Evolutionary conservation across 2,113 vertebrate genomes (phyloP), one percentile per base, ranked within the genome.

Genomic region (Ctenodactylus gundi): DNA sequence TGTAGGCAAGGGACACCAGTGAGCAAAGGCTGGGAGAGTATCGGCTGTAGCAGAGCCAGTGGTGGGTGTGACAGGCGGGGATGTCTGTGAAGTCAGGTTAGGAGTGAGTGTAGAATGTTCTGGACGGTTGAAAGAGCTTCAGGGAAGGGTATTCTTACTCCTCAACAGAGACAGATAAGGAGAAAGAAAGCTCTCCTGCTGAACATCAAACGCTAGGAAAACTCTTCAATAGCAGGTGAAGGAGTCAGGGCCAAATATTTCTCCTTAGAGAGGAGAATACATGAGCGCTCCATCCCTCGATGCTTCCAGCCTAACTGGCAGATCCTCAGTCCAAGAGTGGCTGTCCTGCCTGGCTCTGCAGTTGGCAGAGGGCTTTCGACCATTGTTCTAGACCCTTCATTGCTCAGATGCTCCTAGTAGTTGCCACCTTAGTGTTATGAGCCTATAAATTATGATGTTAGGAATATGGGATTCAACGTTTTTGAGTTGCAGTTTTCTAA

Each of bases 401-500:
- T 90, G 72, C 68, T 73, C 20, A 12, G 14, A 36, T 20, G 10
- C 20, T 80, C 34, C 46, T 13, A 75, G 78, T 55, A 83, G 49
- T 90, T 95, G 60, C 62, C 10, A 12, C 25, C 20, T 78, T 57
- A 76, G 20, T 65, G 3, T n/a, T 36, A 0, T 83, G 17, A 67
- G 39, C 34, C 60, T 80, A 13, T 49, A 51, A 34, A 65, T 82
- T 51, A n/a, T 68, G 36, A 62, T 60, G 68, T 88, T 41, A 57
- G 65, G 36, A 83, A 72, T 64, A 31, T 36, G 21, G 13, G 36
- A 58, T 84, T 73, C 25, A 21, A 46, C 44, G 85, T 27, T 72
- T 94, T 53, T 83, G 88, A 83, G 57, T 51, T 68, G 29, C 12
- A 84, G 15, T 90, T 92, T 95, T 90, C 64, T 70, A 64, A 92